A percentile compares a stretch with the other conserved stretches of the same genome.
phyloP scores from a whole-genome alignment of 2,797 vertebrate genomes.

The Channallabes apus region DNA sequence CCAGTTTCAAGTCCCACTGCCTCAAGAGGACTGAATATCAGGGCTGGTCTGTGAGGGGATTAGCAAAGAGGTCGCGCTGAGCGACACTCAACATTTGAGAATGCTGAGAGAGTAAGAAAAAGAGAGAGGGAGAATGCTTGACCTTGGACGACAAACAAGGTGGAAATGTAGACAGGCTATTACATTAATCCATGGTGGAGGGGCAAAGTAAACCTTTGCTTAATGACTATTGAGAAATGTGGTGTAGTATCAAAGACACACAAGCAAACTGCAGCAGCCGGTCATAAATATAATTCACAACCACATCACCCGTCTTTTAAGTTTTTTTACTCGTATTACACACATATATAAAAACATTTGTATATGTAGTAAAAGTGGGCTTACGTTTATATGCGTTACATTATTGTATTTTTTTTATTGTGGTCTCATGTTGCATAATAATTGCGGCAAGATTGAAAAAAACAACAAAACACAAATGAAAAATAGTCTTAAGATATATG shows the following conservation, averaged over 20 bases:
- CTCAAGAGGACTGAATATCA: slow-evolving; percentile 83
- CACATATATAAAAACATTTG: slow-evolving; percentile 10
- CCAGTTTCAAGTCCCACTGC: slow-evolving; percentile 80
- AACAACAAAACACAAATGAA: neutral
- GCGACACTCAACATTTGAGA: slow-evolving; percentile 90
- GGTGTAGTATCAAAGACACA: slow-evolving; percentile 30
- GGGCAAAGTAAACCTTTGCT: slow-evolving; percentile 43
- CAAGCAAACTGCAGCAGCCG: slow-evolving; percentile 18
- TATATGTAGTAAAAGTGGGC: slow-evolving; percentile 4
- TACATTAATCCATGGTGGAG: slow-evolving; percentile 74
- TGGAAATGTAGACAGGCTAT: slow-evolving; percentile 82
- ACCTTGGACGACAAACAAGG: slow-evolving; percentile 80
- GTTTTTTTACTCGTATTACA: slow-evolving; percentile 25
- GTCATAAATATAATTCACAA: slow-evolving; percentile 26
- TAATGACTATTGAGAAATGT: slow-evolving; percentile 46
- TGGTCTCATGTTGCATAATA: slow-evolving; percentile 32
- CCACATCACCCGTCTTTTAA: slow-evolving; percentile 8
- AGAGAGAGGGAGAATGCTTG: slow-evolving; percentile 75
- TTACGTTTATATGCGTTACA: slow-evolving; percentile 27
- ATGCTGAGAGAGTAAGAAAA: slow-evolving; percentile 83
- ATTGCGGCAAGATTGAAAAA: slow-evolving; percentile 6
- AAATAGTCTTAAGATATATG: slow-evolving; percentile 25
- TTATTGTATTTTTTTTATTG: slow-evolving; percentile 8
- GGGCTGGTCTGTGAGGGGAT: slow-evolving; percentile 85
- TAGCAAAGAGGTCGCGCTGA: slow-evolving; percentile 87